Evolutionary conservation across 2,797 vertebrate species (phyloP).

Genomic region (Apogon talboti): DNA sequence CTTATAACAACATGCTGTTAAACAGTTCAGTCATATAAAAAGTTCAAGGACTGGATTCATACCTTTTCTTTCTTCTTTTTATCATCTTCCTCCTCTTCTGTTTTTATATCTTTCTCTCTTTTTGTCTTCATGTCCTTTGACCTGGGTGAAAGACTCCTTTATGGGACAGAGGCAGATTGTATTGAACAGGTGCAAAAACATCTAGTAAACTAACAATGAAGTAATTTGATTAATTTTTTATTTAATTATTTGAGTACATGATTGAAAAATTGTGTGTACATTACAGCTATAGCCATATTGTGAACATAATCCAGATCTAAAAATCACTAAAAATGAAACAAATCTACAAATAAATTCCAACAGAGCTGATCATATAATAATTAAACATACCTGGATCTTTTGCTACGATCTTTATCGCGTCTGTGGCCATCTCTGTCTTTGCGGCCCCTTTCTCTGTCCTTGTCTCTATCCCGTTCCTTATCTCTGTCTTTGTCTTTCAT

Average conservation of each 20-base stretch:
- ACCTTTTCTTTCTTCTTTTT: conserved; percentile 94
- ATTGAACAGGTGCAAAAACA: conserved; percentile 1
- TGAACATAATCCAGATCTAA: neutral
- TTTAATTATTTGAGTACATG: neutral
- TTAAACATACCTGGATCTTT: conserved; percentile 85
- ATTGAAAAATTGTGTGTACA: neutral
- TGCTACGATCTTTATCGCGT: conserved; percentile 85
- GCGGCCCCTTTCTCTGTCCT: conserved; percentile 85
- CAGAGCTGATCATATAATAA: neutral
- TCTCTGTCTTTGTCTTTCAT: conserved; percentile 91
- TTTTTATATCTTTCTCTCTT: conserved; percentile 88
- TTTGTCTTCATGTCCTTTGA: conserved; percentile 90
- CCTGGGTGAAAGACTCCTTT: conserved; percentile 89
- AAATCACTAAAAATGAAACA: neutral
- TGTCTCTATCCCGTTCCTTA: conserved; percentile 88
- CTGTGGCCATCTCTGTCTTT: conserved; percentile 88
- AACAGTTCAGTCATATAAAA: neutral
- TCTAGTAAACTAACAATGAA: neutral
- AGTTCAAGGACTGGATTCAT: conserved; percentile 13
- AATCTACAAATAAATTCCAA: neutral
- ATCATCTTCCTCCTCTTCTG: conserved; percentile 91
- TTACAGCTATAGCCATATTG: neutral
- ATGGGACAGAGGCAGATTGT: neutral
- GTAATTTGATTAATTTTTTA: neutral
- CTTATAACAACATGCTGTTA: neutral